Conservation (phyloP, 2,113 vertebrate species). For the Coreoperca whiteheadi region DNA sequence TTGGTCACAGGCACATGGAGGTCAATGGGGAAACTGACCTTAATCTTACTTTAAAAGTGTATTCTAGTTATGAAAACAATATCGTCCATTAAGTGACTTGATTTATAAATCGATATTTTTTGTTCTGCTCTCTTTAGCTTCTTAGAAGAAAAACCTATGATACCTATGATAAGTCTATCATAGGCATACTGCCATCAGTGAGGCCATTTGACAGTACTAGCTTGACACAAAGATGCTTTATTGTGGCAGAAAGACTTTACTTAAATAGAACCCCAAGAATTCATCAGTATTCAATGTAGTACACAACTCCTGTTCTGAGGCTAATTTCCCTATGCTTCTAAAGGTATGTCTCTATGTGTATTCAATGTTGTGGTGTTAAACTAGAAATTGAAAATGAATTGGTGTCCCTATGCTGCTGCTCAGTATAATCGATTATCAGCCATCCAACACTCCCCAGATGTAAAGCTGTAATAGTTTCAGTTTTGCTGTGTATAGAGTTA, state of each 20-base stretch:
- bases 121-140: neutral
- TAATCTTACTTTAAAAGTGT: neutral
- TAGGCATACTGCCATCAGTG: neutral
- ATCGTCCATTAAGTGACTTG: neutral
- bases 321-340: slow-evolving; percentile 5
- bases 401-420: neutral
- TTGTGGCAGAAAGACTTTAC: slow-evolving; percentile 12
- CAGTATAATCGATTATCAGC: slow-evolving; percentile 19
- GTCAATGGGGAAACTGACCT: neutral
- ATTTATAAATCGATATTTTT: neutral
- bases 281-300: slow-evolving; percentile 14
- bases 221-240: neutral
- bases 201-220: neutral
- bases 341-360: neutral
- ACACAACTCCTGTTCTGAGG: neutral
- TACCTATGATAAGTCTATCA: too few relatives aligned
- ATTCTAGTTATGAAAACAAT: neutral
- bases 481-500: neutral
- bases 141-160: neutral
- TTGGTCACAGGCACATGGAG: neutral
- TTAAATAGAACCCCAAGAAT: slow-evolving; percentile 10
- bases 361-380: neutral
- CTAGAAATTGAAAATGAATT: slow-evolving; percentile 20
- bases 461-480: neutral
- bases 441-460: neutral